Percentiles rank a stretch among this genome's conserved stretches.
These are phyloP conservation scores for Chaetops frenatus DNA, from an alignment of 2,113 vertebrate genomes.

Conservation along the genomic window DNA sequence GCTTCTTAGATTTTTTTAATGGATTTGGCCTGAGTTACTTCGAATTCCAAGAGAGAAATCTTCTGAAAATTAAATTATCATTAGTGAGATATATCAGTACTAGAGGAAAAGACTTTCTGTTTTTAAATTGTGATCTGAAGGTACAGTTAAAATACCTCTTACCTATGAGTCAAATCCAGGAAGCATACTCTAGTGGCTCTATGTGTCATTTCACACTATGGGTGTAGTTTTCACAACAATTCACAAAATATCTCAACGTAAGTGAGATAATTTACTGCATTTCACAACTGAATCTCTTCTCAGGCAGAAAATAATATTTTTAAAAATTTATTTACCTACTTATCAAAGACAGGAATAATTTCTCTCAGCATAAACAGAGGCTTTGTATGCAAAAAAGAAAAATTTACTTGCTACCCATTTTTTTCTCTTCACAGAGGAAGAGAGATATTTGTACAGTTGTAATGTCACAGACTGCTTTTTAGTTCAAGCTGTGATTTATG, in stretches of 20 bases:
- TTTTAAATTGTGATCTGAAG: neutral
- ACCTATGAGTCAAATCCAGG: neutral
- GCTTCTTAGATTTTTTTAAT: neutral
- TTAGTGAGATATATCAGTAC: neutral
- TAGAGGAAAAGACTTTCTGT: neutral
- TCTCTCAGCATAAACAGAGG: neutral
- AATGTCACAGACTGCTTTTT: neutral
- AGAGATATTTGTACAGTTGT: neutral
- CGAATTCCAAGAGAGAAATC: neutral
- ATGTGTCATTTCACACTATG: neutral
- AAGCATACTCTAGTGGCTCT: neutral
- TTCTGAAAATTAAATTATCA: neutral
- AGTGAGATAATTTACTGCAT: neutral
- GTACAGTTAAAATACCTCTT: neutral
- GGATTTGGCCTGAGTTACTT: neutral
- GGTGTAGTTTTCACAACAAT: neutral
- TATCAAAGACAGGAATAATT: neutral
- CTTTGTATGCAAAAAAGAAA: neutral
- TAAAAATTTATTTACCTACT: neutral
- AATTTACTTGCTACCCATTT: neutral
- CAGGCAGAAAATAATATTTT: neutral
- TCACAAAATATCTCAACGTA: neutral
- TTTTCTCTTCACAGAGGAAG: neutral
- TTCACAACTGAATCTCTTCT: neutral
- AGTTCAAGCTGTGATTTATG: neutral